These are phyloP conservation scores for Protonemura montana DNA, from an alignment of 2,888 invertebrate genomes.

Conservation along the genomic window DNA sequence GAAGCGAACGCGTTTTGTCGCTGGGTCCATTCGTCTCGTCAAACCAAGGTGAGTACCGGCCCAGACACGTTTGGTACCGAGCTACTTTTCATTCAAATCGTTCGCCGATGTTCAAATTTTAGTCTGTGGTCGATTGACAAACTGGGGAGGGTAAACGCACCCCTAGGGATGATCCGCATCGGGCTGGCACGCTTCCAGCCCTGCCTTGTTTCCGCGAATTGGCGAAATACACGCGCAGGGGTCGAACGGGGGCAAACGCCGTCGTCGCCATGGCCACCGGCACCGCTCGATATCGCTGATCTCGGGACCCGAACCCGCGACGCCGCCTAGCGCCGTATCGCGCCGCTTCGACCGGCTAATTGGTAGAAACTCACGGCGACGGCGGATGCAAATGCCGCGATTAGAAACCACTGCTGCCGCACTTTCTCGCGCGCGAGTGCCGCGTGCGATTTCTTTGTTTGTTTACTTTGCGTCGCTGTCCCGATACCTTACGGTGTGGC, in stretches of 20 bases:
- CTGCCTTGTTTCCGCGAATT: background rate
- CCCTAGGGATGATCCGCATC: background rate
- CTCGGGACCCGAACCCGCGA: background rate
- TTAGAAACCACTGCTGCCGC: background rate
- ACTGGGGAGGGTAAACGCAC: background rate
- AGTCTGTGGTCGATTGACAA: background rate
- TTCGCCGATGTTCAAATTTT: background rate
- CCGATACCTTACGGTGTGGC: background rate
- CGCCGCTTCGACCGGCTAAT: background rate
- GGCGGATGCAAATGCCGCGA: conserved; percentile 5
- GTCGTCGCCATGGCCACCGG: conserved; percentile 2
- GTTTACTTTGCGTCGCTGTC: background rate
- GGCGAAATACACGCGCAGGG: background rate
- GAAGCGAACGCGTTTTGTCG: background rate
- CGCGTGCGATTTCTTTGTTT: conserved; percentile 12
- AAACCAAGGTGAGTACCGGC: background rate
- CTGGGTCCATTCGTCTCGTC: background rate
- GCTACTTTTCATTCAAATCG: no score
- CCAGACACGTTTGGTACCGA: no score
- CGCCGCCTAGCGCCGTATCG: background rate
- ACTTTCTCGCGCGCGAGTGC: background rate
- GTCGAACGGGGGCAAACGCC: background rate
- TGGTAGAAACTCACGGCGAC: background rate
- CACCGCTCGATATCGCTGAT: background rate
- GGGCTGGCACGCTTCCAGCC: background rate